Evolutionary conservation across 2,888 invertebrate genomes (phyloP), one percentile per base, ranked within the genome.

Genomic region (Lasioglossum pauxillum): DNA sequence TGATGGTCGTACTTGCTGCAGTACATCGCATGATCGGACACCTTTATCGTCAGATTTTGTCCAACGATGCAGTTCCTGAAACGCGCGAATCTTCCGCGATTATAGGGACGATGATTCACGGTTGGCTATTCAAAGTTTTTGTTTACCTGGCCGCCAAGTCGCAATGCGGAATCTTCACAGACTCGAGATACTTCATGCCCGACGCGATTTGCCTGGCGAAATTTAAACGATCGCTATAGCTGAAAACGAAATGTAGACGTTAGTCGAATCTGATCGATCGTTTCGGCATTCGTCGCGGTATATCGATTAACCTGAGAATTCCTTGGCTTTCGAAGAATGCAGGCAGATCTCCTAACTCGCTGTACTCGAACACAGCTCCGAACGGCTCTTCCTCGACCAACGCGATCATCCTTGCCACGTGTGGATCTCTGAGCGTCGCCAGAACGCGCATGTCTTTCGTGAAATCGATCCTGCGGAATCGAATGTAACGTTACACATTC

Each of bases 121-220:
- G 3, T n/a, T 19, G 14, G 35, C 5, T 60, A 4, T 7, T 69
- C 67, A 69, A 38, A 23, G 27, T 53, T n/a, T 35, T 19, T 16
- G 12, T 31, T 96, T 96, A 97, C 97, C 97, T 96, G 78, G 98
- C 98, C 82, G 98, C 97, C 91, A 99, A 96, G 95, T 99, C 98
- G 90, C 98, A 97, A 95, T 99, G 99, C 78, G 98, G 98, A 95
- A 98, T 97, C 95, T 98, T 98, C 95, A 98, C 96, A 74, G 97
- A 97, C 95, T 99, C 99, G 95, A 99, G 96, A 95, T 98, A 98
- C 95, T 98, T 98, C 98, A 99, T 98, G 90, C 98, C 99, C 78
- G 98, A 98, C 87, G 98, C 98, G 92, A 99, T 97, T 96, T 99
- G 98, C 82, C 97, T 97, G 92, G 98, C 97, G 95, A 98, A 97